These are phyloP conservation scores for Ceryle rudis DNA, from an alignment of 2,797 vertebrate species.

Conservation along the genomic window DNA sequence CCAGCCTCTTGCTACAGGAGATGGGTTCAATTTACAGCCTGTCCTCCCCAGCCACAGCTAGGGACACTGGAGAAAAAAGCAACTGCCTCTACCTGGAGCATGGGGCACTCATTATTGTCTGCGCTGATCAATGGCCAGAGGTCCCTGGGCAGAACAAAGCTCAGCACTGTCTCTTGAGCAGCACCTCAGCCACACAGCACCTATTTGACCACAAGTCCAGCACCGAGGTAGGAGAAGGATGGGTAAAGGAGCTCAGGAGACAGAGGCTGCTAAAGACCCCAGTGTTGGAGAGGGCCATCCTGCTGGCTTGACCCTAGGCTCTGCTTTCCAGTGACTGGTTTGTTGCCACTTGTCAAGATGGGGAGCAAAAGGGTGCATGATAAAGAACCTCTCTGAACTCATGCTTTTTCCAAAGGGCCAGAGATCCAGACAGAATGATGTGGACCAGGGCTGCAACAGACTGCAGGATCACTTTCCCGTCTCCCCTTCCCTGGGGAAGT, in stretches of 20 bases:
- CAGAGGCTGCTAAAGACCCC: background rate
- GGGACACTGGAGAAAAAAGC: background rate
- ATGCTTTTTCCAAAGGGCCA: background rate
- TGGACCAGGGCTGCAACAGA: background rate
- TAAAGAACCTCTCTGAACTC: background rate
- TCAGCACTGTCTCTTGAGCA: background rate
- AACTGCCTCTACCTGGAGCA: background rate
- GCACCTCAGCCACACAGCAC: background rate
- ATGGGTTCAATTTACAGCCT: background rate
- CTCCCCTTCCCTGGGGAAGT: background rate
- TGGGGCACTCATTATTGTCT: background rate
- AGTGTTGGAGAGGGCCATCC: background rate
- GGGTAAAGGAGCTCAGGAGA: background rate
- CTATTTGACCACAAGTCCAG: background rate
- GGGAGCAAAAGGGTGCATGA: background rate
- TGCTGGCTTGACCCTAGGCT: background rate
- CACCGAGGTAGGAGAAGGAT: background rate
- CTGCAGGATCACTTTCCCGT: background rate
- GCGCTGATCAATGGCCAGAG: background rate
- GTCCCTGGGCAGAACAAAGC: background rate
- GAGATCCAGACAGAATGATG: background rate
- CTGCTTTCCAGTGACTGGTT: background rate
- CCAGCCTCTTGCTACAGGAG: background rate
- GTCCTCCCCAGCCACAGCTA: background rate
- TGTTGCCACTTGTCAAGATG: fast-evolving